Base-by-base conservation (phyloP, 2,888 invertebrate genomes). In the Buathra laborator region DNA sequence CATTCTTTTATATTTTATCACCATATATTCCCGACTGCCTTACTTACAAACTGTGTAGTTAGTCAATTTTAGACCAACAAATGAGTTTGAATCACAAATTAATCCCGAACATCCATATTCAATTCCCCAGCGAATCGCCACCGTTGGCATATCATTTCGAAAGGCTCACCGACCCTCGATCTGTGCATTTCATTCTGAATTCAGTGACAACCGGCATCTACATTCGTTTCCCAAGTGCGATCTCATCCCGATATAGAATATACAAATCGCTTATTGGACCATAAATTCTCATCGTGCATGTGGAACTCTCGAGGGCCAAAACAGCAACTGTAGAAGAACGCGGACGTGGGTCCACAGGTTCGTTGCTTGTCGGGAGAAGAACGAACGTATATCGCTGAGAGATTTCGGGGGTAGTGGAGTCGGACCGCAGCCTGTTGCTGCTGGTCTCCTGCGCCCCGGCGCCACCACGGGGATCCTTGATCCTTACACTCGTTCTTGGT, bases 361-460 rank as follows among this genome's bases (percentile, higher is more conserved):
- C 67, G 75, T 75, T 59, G 56, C 51, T 77, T 72, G 71, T 84
- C 76, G 71, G 82, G 84, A 79, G 85, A 46, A 80, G 79, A 56
- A 84, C 71, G 64, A 78, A 66, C 67, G 78, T 70, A 71, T 72
- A n/a, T 51, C 71, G 70, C 85, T 67, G 70, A 71, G 79, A 71
- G 62, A 77, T 32, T 79, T 78, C 83, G 81, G 85, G 86, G 85
- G 81, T 86, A 80, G 86, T 56, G 72, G 76, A 85, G 80, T 82
- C 80, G 86, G 84, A 87, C 59, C 62, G 91, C 92, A 92, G 93
- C 93, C 93, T 93, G 93, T 93, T 93, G 93, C 93, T 93, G 91
- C 87, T 87, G 87, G 68, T 81, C 62, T 76, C 64, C 44, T 75
- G 79, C 76, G 71, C 71, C 75, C 84, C 53, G 87, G 89, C 89